These are phyloP conservation scores for Drosophila demipolita DNA, from an alignment of 2,888 invertebrate genomes.

Conservation along the genomic window DNA sequence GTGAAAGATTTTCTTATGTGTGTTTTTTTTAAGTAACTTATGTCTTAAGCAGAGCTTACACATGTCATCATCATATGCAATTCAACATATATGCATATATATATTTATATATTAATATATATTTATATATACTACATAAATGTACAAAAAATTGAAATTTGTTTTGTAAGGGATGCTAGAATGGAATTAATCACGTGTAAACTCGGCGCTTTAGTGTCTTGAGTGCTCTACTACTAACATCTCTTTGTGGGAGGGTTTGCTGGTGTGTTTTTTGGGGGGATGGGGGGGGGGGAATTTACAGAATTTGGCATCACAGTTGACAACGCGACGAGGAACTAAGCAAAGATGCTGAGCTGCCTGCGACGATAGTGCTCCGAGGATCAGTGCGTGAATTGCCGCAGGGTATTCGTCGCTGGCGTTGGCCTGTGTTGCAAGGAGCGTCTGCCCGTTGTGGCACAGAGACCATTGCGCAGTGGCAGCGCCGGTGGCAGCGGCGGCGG, in stretches of 20 bases:
- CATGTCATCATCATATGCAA: background rate
- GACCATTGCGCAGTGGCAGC: constrained; percentile 83
- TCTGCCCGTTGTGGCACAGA: constrained; percentile 78
- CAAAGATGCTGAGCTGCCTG: constrained; percentile 79
- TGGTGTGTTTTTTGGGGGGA: no score
- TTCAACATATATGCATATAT: no score
- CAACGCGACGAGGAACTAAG: constrained; percentile 64
- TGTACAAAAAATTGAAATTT: constrained; percentile 5
- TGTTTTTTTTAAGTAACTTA: constrained; percentile 10
- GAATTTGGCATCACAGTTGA: constrained; percentile 82
- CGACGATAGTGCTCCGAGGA: constrained; percentile 78
- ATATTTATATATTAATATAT: no score
- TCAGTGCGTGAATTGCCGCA: constrained; percentile 83
- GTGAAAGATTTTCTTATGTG: background rate
- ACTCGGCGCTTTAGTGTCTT: constrained; percentile 24
- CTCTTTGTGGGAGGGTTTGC: constrained; percentile 16
- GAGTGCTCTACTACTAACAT: constrained; percentile 45
- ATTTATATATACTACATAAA: constrained; percentile 9
- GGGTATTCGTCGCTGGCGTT: constrained; percentile 68
- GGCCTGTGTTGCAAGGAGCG: constrained; percentile 76
- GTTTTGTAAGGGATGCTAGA: constrained; percentile 4
- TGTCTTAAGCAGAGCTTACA: constrained; percentile 7
- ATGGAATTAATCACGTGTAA: constrained; percentile 29
- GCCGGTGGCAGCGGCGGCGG: constrained; percentile 84
- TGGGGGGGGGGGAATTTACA: constrained; percentile 2